Base-by-base conservation (phyloP, 2,888 invertebrate species). In the Drosophila pseudotakahashii region DNA sequence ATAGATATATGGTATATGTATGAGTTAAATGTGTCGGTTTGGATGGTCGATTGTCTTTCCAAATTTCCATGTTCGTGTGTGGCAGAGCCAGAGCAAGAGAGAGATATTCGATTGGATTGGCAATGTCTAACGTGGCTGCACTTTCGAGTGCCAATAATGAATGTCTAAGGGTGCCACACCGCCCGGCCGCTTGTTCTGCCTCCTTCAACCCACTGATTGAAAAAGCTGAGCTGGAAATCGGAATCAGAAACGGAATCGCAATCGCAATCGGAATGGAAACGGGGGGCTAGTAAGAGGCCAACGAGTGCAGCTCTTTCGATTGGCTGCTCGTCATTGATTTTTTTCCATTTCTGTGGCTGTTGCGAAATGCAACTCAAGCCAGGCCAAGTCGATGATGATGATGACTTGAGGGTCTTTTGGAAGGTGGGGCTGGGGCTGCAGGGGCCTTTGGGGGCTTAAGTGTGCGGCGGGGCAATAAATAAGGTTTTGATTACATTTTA, bases 401-500 rank as follows among this genome's bases (percentile, higher is more conserved):
- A 81, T 67, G 79, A 74, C 71, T 78, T 77, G 70, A 74, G 75
- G 68, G 79, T 42, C 55, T 61, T 19, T 19, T 19, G 19, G 19
- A 19, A 19, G 19, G 19, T 19, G 19, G 19, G 19, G 19, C 3
- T n/a, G n/a, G n/a, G n/a, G n/a, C n/a, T n/a, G n/a, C n/a, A n/a
- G n/a, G 19, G 19, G 19, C 19, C 19, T 3, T 66, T 45, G 23
- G 67, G 54, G 58, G n/a, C 23, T 10, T 7, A 37, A 39, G 44
- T 52, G 32, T 44, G 71, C 19, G 62, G 66, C 70, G 66, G 71
- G 62, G 75, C 81, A 86, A 86, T 86, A 80, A 89, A 90, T 89
- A 87, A 89, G 90, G 89, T 89, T 89, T 85, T 89, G 88, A 88
- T 90, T 89, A 87, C 88, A 87, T 86, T 88, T 84, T 82, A 87